Evolutionary conservation across 2,113 vertebrate species (phyloP), one percentile per base, ranked within the genome.

Genomic region (Diadophis punctatus): DNA sequence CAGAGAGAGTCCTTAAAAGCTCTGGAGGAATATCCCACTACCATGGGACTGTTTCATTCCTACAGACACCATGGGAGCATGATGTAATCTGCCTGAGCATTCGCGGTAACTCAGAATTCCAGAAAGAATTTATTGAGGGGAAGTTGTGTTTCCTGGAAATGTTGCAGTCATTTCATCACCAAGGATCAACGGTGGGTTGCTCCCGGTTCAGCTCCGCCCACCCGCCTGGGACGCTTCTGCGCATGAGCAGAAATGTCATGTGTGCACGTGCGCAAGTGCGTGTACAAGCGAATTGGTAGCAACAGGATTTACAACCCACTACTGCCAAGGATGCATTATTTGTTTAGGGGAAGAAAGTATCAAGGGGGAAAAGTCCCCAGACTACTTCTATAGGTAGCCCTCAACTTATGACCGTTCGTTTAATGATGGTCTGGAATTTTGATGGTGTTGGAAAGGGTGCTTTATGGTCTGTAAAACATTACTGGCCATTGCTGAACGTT

Each of bases 121-220:
- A 95, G 68, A 94, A 93, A 92, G 0, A 3, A 90, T 49, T 11
- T 87, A 46, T 93, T 92, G 60, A 18, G 88, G 90, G 23, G 93
- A 93, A 56, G 1, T 53, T 80, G 2, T 90, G 90, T 92, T 94
- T 93, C 91, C 43, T 87, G n/a, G 8, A 93, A 91, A 93, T 11
- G 92, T 43, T 23, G 0, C 55, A 91, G 3, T 4, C 86, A 58
- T 6, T 91, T 6, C 10, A 48, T 0, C 0, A 51, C 27, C 74
- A 3, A 55, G 46, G 0, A 0, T 2, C 46, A 46, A 5, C 46
- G 46, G 46, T 46, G 46, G 46, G 5, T 46, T 46, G 46, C 5
- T 46, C 46, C 46, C 46, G 5, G 46, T 46, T 46, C 46, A 46
- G 46, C 46, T 2, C 46, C 46, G 5, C 46, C 46, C 46, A 46